phyloP scores from a whole-genome alignment of 2,113 vertebrate species.

The Callaeas wilsoni region DNA sequence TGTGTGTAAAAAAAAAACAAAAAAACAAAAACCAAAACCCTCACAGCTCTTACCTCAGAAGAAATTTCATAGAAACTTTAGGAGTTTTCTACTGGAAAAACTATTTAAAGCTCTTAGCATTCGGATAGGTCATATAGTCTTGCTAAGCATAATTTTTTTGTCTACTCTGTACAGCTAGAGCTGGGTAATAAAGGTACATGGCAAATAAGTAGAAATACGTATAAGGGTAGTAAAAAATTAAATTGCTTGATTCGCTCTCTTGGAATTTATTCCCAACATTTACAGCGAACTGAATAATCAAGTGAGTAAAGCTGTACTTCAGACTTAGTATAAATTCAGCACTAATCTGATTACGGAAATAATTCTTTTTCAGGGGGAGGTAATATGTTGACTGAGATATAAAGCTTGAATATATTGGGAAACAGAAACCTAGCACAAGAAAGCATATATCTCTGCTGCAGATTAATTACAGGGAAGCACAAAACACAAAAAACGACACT shows the following conservation, averaged over 20 bases:
- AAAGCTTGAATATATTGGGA: constrained; percentile 29
- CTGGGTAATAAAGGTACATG: background rate
- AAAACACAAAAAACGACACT: background rate
- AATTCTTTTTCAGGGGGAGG: constrained; percentile 55
- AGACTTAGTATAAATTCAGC: constrained; percentile 53
- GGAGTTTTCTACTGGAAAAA: background rate
- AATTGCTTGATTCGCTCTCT: constrained; percentile 29
- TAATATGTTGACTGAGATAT: constrained; percentile 47
- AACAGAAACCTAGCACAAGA: background rate
- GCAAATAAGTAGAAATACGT: constrained; percentile 42
- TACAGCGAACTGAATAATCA: constrained; percentile 62
- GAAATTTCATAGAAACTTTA: background rate
- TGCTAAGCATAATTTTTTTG: background rate
- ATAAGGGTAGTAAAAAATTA: constrained; percentile 21
- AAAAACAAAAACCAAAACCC: background rate
- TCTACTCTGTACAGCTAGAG: background rate
- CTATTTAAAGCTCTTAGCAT: background rate
- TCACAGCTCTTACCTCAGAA: background rate
- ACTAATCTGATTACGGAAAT: constrained; percentile 66
- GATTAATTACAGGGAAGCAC: constrained; percentile 8
- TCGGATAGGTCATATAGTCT: background rate
- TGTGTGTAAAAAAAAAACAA: background rate
- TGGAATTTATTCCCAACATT: constrained; percentile 59
- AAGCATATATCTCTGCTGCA: background rate
- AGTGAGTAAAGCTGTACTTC: constrained; percentile 55